Evolutionary conservation across 2,113 vertebrate species (phyloP).

Genomic region (human (Homo sapiens)): GRCh38 chr18:70649001-70649500

Average conservation of each 20-base stretch:
- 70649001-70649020: slow-evolving; percentile 64
- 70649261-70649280: not conserved
- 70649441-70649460: no score
- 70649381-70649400: no score
- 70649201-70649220: fast-evolving
- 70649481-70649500: no score
- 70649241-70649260: fast-evolving
- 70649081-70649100: slow-evolving; percentile 74
- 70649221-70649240: not conserved
- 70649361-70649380: no score
- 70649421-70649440: no score
- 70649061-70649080: slow-evolving; percentile 49
- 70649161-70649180: not conserved
- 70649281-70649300: not conserved
- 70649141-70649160: not conserved
- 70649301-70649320: no score
- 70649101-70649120: slow-evolving; percentile 57
- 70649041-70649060: slow-evolving; percentile 42
- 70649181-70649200: not conserved
- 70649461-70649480: no score
- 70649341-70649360: no score
- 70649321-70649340: no score
- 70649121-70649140: slow-evolving; percentile 9
- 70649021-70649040: slow-evolving; percentile 58
- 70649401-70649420: no score